Evolutionary conservation across 2,113 vertebrate species (phyloP).

Genomic region (Myxocyprinus asiaticus): DNA sequence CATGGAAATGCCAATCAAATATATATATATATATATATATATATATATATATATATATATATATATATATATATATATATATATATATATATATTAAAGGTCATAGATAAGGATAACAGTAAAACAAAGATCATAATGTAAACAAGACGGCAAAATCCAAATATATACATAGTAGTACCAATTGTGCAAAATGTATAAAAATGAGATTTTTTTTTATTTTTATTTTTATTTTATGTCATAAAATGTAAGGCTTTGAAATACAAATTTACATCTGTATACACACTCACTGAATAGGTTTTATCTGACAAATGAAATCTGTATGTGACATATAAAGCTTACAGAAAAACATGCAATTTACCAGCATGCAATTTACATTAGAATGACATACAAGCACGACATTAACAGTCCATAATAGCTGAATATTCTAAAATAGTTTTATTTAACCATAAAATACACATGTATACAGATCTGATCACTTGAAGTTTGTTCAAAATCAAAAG

Average conservation of each 20-base stretch:
- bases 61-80: too few relatives aligned
- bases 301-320: not conserved
- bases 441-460: not conserved
- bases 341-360: not conserved
- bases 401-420: not conserved
- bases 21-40: too few relatives aligned
- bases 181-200: not conserved
- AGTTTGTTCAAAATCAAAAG: too few relatives aligned
- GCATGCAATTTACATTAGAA: too few relatives aligned
- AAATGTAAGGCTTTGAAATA: too few relatives aligned
- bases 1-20: conserved; percentile 37
- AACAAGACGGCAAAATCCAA: not conserved
- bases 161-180: not conserved
- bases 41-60: too few relatives aligned
- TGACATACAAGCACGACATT: not conserved
- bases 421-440: not conserved
- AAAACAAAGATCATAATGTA: not conserved
- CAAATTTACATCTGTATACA: not conserved
- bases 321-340: not conserved
- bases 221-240: too few relatives aligned
- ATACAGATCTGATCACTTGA: too few relatives aligned
- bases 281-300: not conserved
- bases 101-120: too few relatives aligned
- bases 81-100: too few relatives aligned
- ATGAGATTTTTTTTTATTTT: not conserved